These are phyloP conservation scores for Tamandua tetradactyla DNA, from an alignment of 2,797 vertebrate genomes.

Conservation along the genomic window DNA sequence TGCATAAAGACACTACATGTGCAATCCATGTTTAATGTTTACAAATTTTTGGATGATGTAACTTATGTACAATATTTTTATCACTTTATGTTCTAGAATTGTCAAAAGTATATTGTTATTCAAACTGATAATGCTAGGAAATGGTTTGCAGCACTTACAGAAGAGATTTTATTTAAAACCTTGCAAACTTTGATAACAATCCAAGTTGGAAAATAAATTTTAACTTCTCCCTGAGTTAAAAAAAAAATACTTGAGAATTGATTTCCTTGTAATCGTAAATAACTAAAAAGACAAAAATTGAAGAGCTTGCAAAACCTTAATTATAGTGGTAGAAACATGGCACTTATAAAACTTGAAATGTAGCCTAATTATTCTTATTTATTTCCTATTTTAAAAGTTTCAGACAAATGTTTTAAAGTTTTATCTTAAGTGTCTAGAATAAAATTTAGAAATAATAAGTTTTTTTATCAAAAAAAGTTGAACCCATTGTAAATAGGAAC, in stretches of 20 bases:
- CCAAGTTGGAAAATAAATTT: neutral
- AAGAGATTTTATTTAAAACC: neutral
- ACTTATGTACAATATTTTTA: neutral
- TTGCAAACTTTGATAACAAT: neutral
- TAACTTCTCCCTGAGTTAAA: neutral
- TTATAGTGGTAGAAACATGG: slow-evolving; percentile 55
- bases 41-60: neutral
- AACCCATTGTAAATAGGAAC: no score
- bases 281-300: slow-evolving; percentile 53
- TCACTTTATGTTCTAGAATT: neutral
- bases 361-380: slow-evolving; percentile 67
- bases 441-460: slow-evolving; percentile 22
- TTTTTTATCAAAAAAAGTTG: neutral
- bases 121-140: neutral
- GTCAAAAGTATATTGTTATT: neutral
- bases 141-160: neutral
- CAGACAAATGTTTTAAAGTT: slow-evolving; percentile 43
- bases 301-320: slow-evolving; percentile 68
- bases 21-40: neutral
- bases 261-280: slow-evolving; percentile 35
- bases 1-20: neutral
- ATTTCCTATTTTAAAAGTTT: slow-evolving; percentile 60
- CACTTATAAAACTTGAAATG: slow-evolving; percentile 64
- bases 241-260: neutral
- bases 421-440: slow-evolving; percentile 38